A percentile compares a stretch with the other conserved stretches of the same genome.
These are phyloP conservation scores for Acanthosoma haemorrhoidale DNA, from an alignment of 2,888 invertebrate genomes.

Conservation along the genomic window DNA sequence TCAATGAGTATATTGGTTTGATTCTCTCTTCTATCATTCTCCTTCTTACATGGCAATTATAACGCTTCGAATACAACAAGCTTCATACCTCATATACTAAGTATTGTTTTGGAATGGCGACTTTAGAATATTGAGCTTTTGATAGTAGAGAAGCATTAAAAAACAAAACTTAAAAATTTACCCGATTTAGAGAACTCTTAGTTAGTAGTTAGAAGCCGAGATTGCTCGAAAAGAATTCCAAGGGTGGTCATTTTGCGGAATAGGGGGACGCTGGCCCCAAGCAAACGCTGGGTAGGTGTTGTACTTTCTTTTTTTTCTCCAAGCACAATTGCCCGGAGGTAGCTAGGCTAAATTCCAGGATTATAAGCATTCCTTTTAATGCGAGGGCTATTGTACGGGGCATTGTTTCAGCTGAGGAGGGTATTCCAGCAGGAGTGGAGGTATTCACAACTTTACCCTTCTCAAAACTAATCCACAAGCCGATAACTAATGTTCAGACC, in stretches of 20 bases:
- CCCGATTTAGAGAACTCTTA: too few species aligned
- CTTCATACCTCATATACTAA: too few species aligned
- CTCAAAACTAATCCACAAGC: neutral
- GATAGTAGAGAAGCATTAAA: too few species aligned
- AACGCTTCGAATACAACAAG: too few species aligned
- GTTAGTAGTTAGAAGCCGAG: too few species aligned
- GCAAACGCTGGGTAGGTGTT: too few species aligned
- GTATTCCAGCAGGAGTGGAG: neutral
- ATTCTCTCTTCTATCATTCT: too few species aligned
- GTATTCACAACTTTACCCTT: conserved; percentile 6
- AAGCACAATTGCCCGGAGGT: neutral
- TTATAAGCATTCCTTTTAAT: conserved; percentile 11
- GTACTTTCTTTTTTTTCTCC: neutral
- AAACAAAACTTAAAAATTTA: too few species aligned
- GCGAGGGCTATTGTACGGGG: neutral
- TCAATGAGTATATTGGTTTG: too few species aligned
- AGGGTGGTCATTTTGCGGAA: neutral
- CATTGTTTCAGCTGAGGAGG: neutral
- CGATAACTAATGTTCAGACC: neutral
- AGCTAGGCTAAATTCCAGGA: neutral
- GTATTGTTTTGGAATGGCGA: too few species aligned
- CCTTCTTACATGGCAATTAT: too few species aligned
- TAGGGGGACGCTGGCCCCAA: neutral
- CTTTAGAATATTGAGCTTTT: too few species aligned
- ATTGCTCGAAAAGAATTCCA: neutral